Percentiles rank a stretch among this genome's conserved stretches.
Conservation (phyloP, 2,797 vertebrate genomes). For the Pristis pectinata region DNA sequence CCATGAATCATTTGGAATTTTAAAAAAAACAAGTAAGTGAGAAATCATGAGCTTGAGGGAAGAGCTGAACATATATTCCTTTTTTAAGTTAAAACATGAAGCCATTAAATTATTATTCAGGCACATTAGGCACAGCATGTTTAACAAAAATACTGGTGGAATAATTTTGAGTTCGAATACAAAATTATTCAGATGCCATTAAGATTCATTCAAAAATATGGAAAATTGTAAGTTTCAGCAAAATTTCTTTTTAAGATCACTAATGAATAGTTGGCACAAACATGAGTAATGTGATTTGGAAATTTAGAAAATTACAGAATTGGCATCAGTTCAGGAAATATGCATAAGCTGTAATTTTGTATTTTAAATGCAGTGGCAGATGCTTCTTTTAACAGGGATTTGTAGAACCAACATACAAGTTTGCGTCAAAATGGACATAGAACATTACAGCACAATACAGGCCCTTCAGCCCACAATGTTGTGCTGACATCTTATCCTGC, state of each 20-base stretch:
- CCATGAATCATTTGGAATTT: background rate
- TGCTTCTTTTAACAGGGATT: background rate
- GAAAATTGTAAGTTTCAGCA: background rate
- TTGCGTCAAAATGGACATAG: background rate
- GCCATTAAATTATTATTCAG: background rate
- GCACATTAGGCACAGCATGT: background rate
- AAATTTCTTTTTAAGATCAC: background rate
- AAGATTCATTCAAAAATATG: background rate
- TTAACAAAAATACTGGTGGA: background rate
- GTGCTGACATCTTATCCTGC: too few relatives aligned
- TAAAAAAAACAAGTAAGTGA: background rate
- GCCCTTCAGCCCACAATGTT: too few relatives aligned
- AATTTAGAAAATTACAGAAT: background rate
- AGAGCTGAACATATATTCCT: background rate
- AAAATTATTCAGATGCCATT: background rate
- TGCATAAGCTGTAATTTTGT: background rate
- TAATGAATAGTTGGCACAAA: background rate
- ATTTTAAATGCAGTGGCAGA: background rate
- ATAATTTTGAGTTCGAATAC: background rate
- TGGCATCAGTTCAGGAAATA: background rate
- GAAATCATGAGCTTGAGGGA: background rate
- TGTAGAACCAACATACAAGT: background rate
- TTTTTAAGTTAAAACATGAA: background rate
- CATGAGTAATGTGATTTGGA: background rate
- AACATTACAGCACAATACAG: too few relatives aligned